Conservation (phyloP, 30 jellyfish, hydroid and myxozoan species). For the Pseudorhiza aurosa region DNA sequence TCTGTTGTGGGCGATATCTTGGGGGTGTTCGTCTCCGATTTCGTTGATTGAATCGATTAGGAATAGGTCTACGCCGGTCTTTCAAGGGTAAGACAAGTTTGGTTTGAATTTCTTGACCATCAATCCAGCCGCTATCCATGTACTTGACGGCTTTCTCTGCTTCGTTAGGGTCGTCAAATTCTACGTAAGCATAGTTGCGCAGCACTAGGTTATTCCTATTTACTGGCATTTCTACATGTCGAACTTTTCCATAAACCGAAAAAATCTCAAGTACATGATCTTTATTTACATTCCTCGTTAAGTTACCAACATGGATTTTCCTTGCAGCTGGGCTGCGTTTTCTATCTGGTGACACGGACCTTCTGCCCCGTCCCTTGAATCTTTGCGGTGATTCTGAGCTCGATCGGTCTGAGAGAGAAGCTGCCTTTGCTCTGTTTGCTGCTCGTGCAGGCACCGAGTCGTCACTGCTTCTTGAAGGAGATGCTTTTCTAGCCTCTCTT, state of each 20-base stretch:
- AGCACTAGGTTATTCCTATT: conserved; percentile 77
- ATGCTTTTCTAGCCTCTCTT: conserved; percentile 47
- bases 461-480: conserved; percentile 53
- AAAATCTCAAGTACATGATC: conserved; percentile 93
- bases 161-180: conserved; percentile 75
- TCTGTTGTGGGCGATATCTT: conserved; percentile 59
- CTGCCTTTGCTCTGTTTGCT: conserved; percentile 42
- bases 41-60: conserved; percentile 63
- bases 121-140: conserved; percentile 99
- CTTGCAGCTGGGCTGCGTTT: conserved; percentile 81
- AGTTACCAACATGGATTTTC: conserved; percentile 86
- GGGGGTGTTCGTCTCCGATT: conserved; percentile 79
- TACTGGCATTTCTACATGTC: conserved; percentile 89
- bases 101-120: conserved; percentile 96
- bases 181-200: conserved; percentile 94
- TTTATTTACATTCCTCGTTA: conserved; percentile 92
- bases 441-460: conserved; percentile 57
- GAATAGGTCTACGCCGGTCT: conserved; percentile 82
- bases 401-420: conserved; percentile 54
- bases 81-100: conserved; percentile 81
- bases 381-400: conserved; percentile 81
- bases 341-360: conserved; percentile 55
- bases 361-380: conserved; percentile 44
- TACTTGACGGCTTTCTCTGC: conserved; percentile 94
- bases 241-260: conserved; percentile 90